These are phyloP conservation scores for Mythimna albipuncta DNA, from an alignment of 2,888 invertebrate species.

Conservation along the genomic window DNA sequence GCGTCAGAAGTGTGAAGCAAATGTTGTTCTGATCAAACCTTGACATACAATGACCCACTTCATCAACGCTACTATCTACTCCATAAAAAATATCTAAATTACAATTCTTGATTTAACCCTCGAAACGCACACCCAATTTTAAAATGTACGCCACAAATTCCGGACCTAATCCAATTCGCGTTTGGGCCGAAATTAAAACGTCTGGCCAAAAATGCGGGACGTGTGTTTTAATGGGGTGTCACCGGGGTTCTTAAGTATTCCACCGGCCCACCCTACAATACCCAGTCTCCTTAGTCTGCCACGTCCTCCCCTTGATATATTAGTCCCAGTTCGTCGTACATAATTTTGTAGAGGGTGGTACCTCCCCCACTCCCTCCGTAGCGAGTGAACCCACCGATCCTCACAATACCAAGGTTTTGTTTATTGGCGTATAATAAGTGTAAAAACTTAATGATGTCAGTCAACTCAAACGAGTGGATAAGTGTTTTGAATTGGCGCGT, in stretches of 20 bases:
- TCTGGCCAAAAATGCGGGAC: constrained; percentile 89
- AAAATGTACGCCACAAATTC: constrained; percentile 63
- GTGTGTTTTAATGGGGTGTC: constrained; percentile 91
- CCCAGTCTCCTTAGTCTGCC: constrained; percentile 90
- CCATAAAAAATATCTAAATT: constrained; percentile 55
- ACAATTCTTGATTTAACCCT: constrained; percentile 59
- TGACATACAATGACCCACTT: constrained; percentile 49
- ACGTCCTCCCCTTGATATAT: constrained; percentile 91
- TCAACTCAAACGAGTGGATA: constrained; percentile 55
- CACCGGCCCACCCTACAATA: constrained; percentile 89
- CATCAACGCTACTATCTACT: constrained; percentile 35
- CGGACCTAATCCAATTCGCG: constrained; percentile 73
- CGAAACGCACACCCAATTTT: constrained; percentile 57
- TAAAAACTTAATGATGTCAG: constrained; percentile 70
- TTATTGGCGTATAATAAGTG: constrained; percentile 86
- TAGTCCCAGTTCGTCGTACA: constrained; percentile 91
- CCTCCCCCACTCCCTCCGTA: constrained; percentile 76
- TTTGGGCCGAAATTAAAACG: constrained; percentile 86
- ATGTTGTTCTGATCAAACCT: constrained; percentile 41
- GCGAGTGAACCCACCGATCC: constrained; percentile 83
- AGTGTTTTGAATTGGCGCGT: constrained; percentile 47
- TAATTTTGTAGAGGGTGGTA: constrained; percentile 89
- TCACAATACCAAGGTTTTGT: constrained; percentile 89
- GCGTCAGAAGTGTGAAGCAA: constrained; percentile 32
- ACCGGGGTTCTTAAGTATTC: constrained; percentile 90